Conservation (phyloP, 2,888 invertebrate species). For the Tiliacea citrago region DNA sequence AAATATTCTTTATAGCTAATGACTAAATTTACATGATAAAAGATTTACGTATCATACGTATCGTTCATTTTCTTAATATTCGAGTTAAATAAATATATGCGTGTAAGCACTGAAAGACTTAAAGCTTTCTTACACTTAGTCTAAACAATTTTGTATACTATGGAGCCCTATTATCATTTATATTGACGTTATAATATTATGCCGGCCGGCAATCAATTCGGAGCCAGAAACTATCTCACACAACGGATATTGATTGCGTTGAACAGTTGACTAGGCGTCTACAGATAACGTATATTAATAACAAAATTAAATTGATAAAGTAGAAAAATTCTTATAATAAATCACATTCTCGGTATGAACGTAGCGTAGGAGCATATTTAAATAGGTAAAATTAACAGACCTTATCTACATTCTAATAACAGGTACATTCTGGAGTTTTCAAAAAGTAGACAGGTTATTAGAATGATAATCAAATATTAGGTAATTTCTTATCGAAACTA, state of each 20-base stretch:
- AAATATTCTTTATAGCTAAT: neutral
- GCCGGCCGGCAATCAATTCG: slow-evolving; percentile 45
- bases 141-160: neutral
- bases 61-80: neutral
- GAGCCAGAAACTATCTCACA: neutral
- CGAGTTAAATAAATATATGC: no score
- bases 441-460: neutral
- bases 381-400: neutral
- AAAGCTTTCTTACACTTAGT: neutral
- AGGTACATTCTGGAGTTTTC: neutral
- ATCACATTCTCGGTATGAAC: neutral
- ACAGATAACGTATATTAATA: slow-evolving; percentile 11
- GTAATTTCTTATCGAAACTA: neutral
- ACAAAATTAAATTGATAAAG: slow-evolving; percentile 1
- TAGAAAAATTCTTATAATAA: neutral
- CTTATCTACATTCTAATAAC: neutral
- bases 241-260: slow-evolving; percentile 46
- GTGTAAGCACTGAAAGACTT: neutral
- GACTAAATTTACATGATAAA: neutral
- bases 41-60: neutral
- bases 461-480: neutral
- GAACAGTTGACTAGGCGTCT: slow-evolving; percentile 33
- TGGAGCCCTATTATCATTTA: slow-evolving; percentile 13
- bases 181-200: neutral
- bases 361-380: neutral